phyloP scores from a whole-genome alignment of 2,888 invertebrate genomes.

The Pachydiplax longipennis region DNA sequence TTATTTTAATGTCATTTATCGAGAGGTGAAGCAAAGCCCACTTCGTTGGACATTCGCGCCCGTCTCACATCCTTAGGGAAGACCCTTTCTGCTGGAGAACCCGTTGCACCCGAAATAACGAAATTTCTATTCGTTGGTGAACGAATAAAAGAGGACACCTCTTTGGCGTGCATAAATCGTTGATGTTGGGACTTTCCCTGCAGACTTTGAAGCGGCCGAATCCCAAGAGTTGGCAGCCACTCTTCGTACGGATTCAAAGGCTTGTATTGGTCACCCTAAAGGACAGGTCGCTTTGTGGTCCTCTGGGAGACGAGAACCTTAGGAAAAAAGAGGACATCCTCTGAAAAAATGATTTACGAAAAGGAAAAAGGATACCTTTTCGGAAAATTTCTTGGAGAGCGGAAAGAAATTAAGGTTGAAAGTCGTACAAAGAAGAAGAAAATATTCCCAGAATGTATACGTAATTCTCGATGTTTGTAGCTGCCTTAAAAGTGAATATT shows the following conservation, averaged over 20 bases:
- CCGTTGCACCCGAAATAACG: background rate
- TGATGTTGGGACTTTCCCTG: background rate
- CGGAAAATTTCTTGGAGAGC: too few species aligned
- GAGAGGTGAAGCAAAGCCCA: too few species aligned
- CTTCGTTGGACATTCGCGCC: too few species aligned
- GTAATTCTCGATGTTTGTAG: too few species aligned
- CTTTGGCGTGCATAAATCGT: background rate
- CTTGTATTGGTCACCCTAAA: background rate
- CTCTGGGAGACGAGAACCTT: background rate
- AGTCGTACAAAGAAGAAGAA: too few species aligned
- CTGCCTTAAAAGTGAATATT: too few species aligned
- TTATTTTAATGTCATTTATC: too few species aligned
- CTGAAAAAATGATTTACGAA: too few species aligned
- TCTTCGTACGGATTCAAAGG: background rate
- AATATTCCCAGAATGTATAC: too few species aligned
- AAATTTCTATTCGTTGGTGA: background rate
- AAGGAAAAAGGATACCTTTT: too few species aligned
- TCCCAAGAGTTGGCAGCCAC: background rate
- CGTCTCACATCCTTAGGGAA: too few species aligned
- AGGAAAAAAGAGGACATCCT: background rate
- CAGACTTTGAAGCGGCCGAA: background rate
- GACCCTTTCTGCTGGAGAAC: background rate
- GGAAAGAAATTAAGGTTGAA: too few species aligned
- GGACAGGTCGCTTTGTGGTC: background rate
- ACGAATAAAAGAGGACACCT: background rate